These are phyloP conservation scores for Brenthis daphne DNA, from an alignment of 2,888 invertebrate genomes.

Conservation along the genomic window DNA sequence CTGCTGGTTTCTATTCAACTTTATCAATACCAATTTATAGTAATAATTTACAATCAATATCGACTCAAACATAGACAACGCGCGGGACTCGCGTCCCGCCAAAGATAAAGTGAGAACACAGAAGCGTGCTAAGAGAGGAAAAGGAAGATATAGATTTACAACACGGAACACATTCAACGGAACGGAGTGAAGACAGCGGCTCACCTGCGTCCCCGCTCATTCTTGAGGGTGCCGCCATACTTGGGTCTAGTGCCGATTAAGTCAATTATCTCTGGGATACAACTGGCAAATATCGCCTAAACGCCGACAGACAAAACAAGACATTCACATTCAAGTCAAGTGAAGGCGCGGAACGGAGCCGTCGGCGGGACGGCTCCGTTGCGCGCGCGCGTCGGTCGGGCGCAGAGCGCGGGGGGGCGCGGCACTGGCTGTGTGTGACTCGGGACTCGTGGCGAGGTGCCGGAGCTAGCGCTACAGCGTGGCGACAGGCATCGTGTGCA, in stretches of 20 bases:
- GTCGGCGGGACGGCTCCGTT: conserved; percentile 42
- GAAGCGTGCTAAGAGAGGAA: conserved; percentile 83
- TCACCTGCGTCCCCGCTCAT: conserved; percentile 99
- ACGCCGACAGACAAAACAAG: conserved; percentile 85
- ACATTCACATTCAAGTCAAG: conserved; percentile 80
- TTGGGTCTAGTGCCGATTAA: conserved; percentile 99
- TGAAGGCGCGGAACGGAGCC: conserved; percentile 58
- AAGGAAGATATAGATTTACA: conserved; percentile 81
- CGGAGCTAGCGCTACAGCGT: conserved; percentile 83
- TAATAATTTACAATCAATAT: conserved; percentile 76
- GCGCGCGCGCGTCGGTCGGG: conserved; percentile 43
- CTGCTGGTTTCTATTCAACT: conserved; percentile 80
- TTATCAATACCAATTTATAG: conserved; percentile 77
- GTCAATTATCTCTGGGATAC: conserved; percentile 99
- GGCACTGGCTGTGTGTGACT: conserved; percentile 80
- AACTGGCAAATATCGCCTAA: conserved; percentile 99
- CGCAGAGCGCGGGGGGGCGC: conserved; percentile 44
- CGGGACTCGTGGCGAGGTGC: conserved; percentile 81
- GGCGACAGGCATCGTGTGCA: conserved; percentile 84
- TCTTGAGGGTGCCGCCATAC: conserved; percentile 99
- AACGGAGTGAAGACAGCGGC: conserved; percentile 84
- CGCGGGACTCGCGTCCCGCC: conserved; percentile 79
- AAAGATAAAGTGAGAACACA: conserved; percentile 82
- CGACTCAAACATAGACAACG: conserved; percentile 80
- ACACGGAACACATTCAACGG: conserved; percentile 84